These are phyloP conservation scores for Leucosticte australis DNA, from an alignment of 2,113 vertebrate species.

Conservation along the genomic window DNA sequence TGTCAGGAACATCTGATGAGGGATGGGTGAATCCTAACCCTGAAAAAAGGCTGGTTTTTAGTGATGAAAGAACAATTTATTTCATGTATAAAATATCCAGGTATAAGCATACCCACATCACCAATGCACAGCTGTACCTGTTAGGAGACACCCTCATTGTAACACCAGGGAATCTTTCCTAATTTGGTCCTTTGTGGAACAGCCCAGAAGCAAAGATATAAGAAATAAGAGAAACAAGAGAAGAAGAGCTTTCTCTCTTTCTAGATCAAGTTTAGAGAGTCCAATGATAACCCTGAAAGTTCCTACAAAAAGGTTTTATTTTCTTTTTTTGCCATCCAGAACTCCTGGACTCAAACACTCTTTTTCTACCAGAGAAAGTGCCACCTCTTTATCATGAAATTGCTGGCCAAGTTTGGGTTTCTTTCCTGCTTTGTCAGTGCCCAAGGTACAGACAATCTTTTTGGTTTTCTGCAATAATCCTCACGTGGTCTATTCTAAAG, in stretches of 20 bases:
- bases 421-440: background rate
- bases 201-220: background rate
- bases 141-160: background rate
- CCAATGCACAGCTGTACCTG: background rate
- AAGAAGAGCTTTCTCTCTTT: background rate
- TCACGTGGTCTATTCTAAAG: background rate
- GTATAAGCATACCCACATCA: background rate
- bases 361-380: background rate
- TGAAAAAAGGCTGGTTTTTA: background rate
- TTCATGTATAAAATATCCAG: background rate
- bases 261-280: background rate
- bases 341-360: background rate
- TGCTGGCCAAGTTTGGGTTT: background rate
- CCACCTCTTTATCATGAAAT: background rate
- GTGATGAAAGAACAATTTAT: background rate
- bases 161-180: background rate
- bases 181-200: background rate
- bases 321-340: background rate
- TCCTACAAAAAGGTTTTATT: background rate
- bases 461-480: background rate
- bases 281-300: background rate
- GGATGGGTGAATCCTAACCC: background rate
- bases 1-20: background rate
- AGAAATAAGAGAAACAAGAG: background rate
- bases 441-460: background rate